Conservation (phyloP, 2,888 invertebrate species). For the Rambutsinella grinnellia region DNA sequence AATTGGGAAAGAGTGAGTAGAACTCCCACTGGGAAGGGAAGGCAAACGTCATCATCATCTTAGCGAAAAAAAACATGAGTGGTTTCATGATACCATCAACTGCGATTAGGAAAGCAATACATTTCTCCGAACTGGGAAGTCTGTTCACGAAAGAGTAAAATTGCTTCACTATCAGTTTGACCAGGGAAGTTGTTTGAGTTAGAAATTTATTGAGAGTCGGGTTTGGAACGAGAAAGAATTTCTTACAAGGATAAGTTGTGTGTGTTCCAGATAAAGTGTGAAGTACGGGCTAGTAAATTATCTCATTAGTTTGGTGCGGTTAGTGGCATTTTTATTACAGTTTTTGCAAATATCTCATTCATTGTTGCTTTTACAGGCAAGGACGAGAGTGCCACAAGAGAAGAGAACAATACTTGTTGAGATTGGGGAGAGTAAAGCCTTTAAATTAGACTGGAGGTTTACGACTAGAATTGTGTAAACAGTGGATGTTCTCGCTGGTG, state of each 20-base stretch:
- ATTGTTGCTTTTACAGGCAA: not conserved
- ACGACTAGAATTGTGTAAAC: not conserved
- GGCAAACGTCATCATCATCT: not conserved
- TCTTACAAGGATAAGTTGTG: no score
- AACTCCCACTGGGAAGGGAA: not conserved
- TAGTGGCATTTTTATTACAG: not conserved
- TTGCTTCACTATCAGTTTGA: no score
- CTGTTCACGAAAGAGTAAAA: not conserved
- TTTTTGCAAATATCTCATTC: not conserved
- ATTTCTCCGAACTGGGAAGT: not conserved
- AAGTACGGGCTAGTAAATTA: not conserved
- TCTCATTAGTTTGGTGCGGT: not conserved
- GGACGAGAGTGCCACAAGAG: not conserved
- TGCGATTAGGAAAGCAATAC: not conserved
- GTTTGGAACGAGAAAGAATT: no score
- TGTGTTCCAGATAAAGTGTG: no score
- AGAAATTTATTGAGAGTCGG: no score
- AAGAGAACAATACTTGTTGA: not conserved
- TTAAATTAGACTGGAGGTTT: no score
- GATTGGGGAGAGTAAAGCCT: not conserved
- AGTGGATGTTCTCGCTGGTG: not conserved
- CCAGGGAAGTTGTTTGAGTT: no score
- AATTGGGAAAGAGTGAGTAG: not conserved
- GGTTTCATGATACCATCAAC: no score
- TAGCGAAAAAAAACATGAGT: no score